Evolutionary conservation across 2,113 vertebrate species (phyloP), one percentile per base, ranked within the genome.

Genomic region (Ciconia stormi): DNA sequence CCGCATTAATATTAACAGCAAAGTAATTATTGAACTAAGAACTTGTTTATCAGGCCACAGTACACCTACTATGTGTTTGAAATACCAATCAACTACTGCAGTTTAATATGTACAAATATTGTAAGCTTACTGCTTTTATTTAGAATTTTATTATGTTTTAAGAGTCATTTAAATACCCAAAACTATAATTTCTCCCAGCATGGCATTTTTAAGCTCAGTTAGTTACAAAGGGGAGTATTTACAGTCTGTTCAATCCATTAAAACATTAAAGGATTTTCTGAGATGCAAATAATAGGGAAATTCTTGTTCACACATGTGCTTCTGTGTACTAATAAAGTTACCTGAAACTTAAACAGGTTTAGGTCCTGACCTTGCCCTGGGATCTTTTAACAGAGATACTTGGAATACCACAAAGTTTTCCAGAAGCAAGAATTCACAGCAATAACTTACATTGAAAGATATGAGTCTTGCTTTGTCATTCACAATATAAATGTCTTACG

Each of bases 21-120:
- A 96, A 96, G 40, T 82, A 92, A 87, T 96, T 91, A 87, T 50
- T 49, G 73, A 78, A 69, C 16, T 11, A 66, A 63, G 34, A 58
- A 53, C 7, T 27, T 83, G 27, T 79, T 42, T 77, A 77, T 55
- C 44, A 83, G 10, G 16, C 22, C 55, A 53, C 27, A 73, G 29
- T 88, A 59, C 16, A 44, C 36, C 9, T 65, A 20, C 27, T 12
- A 49, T 23, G 19, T 40, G 25, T 87, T 85, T 77, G 32, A 90
- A 96, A 90, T 88, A 80, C 9, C 10, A 73, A 19, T 40, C 34
- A 81, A 29, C 14, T 84, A 61, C 29, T 90, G 18, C 12, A 65
- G 36, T 42, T 63, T 42, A 53, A 34, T 63, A 44, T 55, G 17
- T 58, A 53, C 14, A 83, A 80, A 58, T 52, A 71, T 50, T 70